A percentile compares a stretch with the other conserved stretches of the same genome.
phyloP scores from a whole-genome alignment of 2,888 invertebrate genomes.

The Pachymerium ferrugineum region DNA sequence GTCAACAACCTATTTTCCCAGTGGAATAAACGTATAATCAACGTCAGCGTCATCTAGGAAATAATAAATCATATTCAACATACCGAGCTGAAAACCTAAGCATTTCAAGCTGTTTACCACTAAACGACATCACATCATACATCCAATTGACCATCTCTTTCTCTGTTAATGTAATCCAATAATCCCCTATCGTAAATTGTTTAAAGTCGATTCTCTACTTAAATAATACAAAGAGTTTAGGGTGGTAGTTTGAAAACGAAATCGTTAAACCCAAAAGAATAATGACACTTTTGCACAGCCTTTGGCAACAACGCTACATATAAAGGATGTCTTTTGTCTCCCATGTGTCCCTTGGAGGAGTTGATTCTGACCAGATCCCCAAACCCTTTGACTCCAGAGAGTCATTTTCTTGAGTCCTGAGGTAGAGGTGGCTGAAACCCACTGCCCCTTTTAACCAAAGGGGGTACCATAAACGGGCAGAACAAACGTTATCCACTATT shows the following conservation, averaged over 20 bases:
- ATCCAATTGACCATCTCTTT: too few species aligned
- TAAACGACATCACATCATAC: too few species aligned
- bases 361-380: constrained; percentile 11
- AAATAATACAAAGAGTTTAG: too few species aligned
- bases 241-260: neutral
- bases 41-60: too few species aligned
- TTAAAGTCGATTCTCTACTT: too few species aligned
- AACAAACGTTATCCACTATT: neutral
- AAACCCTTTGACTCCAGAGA: constrained; percentile 23
- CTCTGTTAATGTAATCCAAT: too few species aligned
- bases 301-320: neutral
- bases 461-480: constrained; percentile 17
- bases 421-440: neutral
- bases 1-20: neutral
- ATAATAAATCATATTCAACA: too few species aligned
- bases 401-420: constrained; percentile 14
- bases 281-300: neutral
- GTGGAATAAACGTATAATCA: too few species aligned
- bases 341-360: neutral
- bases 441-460: neutral
- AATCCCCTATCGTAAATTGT: too few species aligned
- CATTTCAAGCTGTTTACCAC: too few species aligned
- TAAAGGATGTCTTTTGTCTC: constrained; percentile 12
- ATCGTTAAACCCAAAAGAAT: neutral
- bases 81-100: too few species aligned